A percentile compares a stretch with the other conserved stretches of the same genome.
These are phyloP conservation scores for Zaprionus nigranus DNA, from an alignment of 1,140 invertebrate species.

Conservation along the genomic window DNA sequence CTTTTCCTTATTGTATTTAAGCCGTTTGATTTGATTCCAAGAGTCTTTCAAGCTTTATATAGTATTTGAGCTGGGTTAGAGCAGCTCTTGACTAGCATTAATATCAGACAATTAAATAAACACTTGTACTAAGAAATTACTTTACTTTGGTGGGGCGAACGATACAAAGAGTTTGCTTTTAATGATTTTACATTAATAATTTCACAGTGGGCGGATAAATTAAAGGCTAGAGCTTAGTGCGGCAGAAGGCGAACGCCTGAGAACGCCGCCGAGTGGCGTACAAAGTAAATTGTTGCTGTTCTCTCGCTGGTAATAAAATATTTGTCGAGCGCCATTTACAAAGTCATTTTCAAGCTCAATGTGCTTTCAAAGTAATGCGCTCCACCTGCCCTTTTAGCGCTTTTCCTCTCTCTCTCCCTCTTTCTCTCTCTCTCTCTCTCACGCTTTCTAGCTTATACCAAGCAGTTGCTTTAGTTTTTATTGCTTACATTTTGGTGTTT, in stretches of 20 bases:
- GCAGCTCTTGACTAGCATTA: background rate
- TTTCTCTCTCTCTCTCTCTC: background rate
- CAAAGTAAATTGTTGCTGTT: constrained; percentile 74
- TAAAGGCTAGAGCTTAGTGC: constrained; percentile 19
- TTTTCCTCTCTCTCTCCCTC: background rate
- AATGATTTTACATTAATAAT: constrained; percentile 33
- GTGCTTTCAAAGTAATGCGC: constrained; percentile 78
- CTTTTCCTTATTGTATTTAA: no score
- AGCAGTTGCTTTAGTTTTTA: constrained; percentile 79
- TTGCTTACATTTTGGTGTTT: constrained; percentile 51
- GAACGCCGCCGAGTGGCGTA: constrained; percentile 10
- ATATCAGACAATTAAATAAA: background rate
- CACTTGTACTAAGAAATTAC: background rate
- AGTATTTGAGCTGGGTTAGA: background rate
- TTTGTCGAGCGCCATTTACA: constrained; percentile 81
- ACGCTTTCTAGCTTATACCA: constrained; percentile 7
- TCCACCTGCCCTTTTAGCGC: constrained; percentile 59
- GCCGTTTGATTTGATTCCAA: background rate
- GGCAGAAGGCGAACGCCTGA: constrained; percentile 15
- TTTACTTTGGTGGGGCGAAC: background rate
- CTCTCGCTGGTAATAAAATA: constrained; percentile 73
- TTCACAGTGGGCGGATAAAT: constrained; percentile 11
- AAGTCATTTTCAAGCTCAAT: constrained; percentile 83
- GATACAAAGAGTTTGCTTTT: constrained; percentile 9
- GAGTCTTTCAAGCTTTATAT: background rate